Base-by-base conservation (phyloP, 2,888 invertebrate species). In the Reticulitermes lucifugus region DNA sequence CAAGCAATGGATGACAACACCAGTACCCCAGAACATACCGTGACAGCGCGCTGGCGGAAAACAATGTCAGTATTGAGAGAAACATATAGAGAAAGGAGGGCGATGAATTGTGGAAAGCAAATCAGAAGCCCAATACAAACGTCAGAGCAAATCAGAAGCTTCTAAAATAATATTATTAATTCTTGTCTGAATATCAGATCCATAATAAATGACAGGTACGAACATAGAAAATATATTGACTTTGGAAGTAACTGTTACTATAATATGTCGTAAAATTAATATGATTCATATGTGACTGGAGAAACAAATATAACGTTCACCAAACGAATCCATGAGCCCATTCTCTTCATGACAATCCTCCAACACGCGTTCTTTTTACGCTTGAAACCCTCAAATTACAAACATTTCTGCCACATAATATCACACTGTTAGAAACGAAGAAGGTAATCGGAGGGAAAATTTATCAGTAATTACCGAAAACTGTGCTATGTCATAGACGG, bases 21-120 rank as follows among this genome's bases (percentile, higher is more conserved):
- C 29, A 55, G n/a, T 60, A 46, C 1, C 10, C 46, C 46, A 12
- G 46, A 46, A 79, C 79, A 79, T 18, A 41, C 9, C n/a, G n/a
- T 29, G 22, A 60, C 80, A 80, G 60, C 46, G 29, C 35, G 6
- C n/a, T 25, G 25, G 29, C 18, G 7, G 29, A 79, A 79, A 59
- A 80, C 80, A 80, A 46, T 29, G 14, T 35, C 80, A 80, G 79
- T 35, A 35, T 22, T 80, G 73, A 73, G 18, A 71, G 25, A n/a
- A 46, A 25, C 4, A 46, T 5, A n/a, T 18, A n/a, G n/a, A 51
- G 10, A 79, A 51, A 79, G 22, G 51, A 2, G 43, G 51, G n/a
- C n/a, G 79, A 73, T 41, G 14, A 41, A 41, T 0, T n/a, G 10
- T 43, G 21, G 43, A 51, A 79, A 79, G 6, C 43, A 22, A 43